A percentile compares a stretch with the other conserved stretches of the same genome.
These are phyloP conservation scores for Ctenoplectra terminalis DNA, from an alignment of 1,140 invertebrate species.

Conservation along the genomic window DNA sequence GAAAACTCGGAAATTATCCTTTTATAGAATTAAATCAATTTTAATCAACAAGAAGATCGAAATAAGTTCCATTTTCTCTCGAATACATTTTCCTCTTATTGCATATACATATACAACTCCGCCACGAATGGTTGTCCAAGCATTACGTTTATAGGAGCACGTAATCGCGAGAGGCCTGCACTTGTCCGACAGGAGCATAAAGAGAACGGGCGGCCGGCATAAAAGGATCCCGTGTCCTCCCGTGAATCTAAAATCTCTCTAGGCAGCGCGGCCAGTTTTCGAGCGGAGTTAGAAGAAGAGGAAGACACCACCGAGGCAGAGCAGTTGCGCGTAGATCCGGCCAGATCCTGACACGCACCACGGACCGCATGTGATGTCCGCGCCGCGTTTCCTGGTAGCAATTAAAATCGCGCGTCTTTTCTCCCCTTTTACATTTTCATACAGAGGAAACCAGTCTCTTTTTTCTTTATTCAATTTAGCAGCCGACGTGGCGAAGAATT, in stretches of 20 bases:
- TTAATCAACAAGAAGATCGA: no score
- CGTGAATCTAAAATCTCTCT: slow-evolving; percentile 61
- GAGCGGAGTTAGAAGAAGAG: background rate
- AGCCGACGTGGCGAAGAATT: no score
- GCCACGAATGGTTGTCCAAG: slow-evolving; percentile 3
- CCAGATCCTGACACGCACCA: slow-evolving; percentile 43
- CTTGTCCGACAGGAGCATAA: slow-evolving; percentile 63
- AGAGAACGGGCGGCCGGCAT: slow-evolving; percentile 44
- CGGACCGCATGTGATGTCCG: slow-evolving; percentile 29
- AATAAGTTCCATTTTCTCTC: no score
- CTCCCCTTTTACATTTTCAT: no score
- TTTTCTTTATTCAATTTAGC: no score
- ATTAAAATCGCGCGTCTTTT: slow-evolving; percentile 54
- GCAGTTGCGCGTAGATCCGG: slow-evolving; percentile 24
- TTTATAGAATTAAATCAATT: no score
- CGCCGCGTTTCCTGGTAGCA: slow-evolving; percentile 53
- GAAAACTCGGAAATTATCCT: no score
- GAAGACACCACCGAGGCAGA: background rate
- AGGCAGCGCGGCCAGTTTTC: slow-evolving; percentile 32
- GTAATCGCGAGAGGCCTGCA: slow-evolving; percentile 60
- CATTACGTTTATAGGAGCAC: slow-evolving; percentile 62
- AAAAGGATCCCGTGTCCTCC: slow-evolving; percentile 54
- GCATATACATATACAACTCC: background rate
- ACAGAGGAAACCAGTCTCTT: no score
- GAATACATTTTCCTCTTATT: background rate